Evolutionary conservation across 2,113 vertebrate species (phyloP).

Genomic region (Delphinus delphis): DNA sequence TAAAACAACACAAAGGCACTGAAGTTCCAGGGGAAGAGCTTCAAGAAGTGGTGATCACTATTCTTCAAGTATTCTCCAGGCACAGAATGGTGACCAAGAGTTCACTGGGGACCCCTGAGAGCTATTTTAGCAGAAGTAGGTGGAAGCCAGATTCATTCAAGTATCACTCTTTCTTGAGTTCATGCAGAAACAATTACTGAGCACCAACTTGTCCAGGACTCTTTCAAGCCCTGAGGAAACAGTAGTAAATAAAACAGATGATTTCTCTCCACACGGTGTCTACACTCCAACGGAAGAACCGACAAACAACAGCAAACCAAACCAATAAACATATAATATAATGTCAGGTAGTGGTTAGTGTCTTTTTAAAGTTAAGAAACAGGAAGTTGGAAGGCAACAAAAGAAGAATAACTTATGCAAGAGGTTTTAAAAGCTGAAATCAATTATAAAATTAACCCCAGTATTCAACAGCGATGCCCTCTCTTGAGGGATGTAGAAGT

Average conservation of each 20-base stretch:
- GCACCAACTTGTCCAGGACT: neutral
- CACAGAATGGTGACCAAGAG: neutral
- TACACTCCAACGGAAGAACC: neutral
- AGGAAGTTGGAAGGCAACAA: neutral
- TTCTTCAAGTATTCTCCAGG: neutral
- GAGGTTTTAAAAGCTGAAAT: neutral
- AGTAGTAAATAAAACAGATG: neutral
- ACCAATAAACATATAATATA: neutral
- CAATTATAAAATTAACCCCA: neutral
- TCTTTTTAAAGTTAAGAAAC: neutral
- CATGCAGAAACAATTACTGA: slow-evolving; percentile 41
- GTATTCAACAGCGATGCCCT: neutral
- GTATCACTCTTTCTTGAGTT: neutral
- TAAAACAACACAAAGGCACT: neutral
- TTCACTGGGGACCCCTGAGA: neutral
- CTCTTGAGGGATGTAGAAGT: neutral
- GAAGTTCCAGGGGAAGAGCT: neutral
- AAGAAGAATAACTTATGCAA: neutral
- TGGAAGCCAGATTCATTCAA: slow-evolving; percentile 28
- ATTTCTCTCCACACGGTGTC: neutral
- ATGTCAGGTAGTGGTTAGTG: neutral
- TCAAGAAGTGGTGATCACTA: neutral
- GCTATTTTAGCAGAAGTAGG: slow-evolving; percentile 6
- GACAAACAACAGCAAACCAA: neutral
- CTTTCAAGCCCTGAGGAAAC: neutral